These are phyloP conservation scores for Cyrtonyx montezumae DNA, from an alignment of 2,113 vertebrate species.

Conservation along the genomic window DNA sequence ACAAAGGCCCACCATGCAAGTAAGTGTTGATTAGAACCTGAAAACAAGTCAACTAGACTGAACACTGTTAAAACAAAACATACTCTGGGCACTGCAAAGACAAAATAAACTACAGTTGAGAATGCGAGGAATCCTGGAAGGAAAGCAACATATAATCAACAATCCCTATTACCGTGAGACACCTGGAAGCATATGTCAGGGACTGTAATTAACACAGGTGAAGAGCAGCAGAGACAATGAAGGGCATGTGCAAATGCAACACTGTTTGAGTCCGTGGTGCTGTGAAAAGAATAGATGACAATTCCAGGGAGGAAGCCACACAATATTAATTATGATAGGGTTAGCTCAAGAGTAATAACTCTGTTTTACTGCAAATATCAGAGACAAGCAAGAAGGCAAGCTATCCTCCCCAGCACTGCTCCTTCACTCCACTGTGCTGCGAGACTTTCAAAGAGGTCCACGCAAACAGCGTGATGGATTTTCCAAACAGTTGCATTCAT, in stretches of 20 bases:
- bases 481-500: not conserved
- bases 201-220: not conserved
- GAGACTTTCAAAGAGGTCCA: not conserved
- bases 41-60: not conserved
- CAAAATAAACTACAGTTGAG: not conserved
- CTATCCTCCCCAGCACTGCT: not conserved
- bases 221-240: accelerated
- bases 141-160: not conserved
- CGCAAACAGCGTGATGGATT: not conserved
- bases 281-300: not conserved
- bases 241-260: not conserved
- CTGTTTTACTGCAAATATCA: not conserved
- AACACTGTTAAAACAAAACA: not conserved
- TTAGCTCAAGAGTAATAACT: not conserved
- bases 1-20: not conserved
- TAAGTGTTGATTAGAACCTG: not conserved
- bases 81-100: not conserved
- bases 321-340: not conserved
- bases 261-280: accelerated
- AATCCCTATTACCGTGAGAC: not conserved
- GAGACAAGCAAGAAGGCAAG: not conserved
- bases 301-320: not conserved
- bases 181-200: not conserved
- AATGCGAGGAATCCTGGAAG: not conserved
- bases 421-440: not conserved